These are phyloP conservation scores for Clinocottus analis DNA, from an alignment of 2,113 vertebrate species.

Conservation along the genomic window DNA sequence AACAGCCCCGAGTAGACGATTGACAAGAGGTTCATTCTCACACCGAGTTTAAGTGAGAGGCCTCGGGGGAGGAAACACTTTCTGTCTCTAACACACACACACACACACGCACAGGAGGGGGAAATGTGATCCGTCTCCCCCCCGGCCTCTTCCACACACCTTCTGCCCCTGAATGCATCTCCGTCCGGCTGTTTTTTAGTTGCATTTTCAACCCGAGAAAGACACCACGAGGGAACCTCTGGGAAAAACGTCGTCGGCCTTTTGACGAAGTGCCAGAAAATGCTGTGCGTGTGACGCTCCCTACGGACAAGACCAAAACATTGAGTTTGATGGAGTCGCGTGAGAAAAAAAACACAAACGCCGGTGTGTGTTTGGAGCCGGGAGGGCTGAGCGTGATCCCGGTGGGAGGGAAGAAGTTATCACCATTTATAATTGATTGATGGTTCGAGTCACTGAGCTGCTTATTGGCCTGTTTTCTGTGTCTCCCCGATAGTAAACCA, in stretches of 20 bases:
- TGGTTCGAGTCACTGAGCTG: background rate
- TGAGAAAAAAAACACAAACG: background rate
- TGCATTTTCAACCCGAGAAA: background rate
- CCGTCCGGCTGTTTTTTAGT: background rate
- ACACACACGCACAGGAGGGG: slow-evolving; percentile 49
- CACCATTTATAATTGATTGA: background rate
- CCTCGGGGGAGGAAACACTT: slow-evolving; percentile 74
- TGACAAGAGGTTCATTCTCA: slow-evolving; percentile 78
- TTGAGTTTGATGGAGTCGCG: background rate
- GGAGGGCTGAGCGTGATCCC: background rate
- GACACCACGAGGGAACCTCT: background rate
- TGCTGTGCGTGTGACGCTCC: background rate
- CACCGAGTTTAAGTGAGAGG: slow-evolving; percentile 74
- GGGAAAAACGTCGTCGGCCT: background rate
- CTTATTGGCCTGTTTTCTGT: background rate
- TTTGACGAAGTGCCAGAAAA: background rate
- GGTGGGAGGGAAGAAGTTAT: background rate
- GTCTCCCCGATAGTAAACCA: background rate
- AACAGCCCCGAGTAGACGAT: slow-evolving; percentile 75
- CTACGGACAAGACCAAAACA: too few species aligned
- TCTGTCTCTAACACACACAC: slow-evolving; percentile 56
- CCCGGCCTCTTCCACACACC: too few species aligned
- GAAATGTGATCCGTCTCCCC: slow-evolving; percentile 64
- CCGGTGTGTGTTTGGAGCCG: too few species aligned
- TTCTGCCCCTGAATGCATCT: slow-evolving; percentile 4